Conservation (phyloP, 2,797 vertebrate genomes). For the Heteromormyrus szaboi region DNA sequence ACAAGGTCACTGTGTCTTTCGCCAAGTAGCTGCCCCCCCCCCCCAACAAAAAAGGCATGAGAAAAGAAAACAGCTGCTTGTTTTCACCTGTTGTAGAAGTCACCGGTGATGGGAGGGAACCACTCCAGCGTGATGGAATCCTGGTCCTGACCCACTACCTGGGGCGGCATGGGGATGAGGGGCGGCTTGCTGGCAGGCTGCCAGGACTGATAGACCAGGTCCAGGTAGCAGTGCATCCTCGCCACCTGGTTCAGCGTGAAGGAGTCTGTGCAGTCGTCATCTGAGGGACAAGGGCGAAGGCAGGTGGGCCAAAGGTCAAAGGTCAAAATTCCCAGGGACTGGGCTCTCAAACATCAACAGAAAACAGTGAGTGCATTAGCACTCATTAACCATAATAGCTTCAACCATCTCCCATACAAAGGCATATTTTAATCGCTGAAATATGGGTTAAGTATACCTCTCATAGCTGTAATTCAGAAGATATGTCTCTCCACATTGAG, state of each 20-base stretch:
- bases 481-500: not conserved
- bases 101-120: constrained; percentile 88
- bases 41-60: not conserved
- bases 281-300: constrained; percentile 51
- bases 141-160: constrained; percentile 75
- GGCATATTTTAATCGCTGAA: not conserved
- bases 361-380: not conserved
- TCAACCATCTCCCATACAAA: not conserved
- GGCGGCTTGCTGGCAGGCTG: constrained; percentile 77
- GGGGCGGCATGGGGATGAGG: constrained; percentile 81
- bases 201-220: constrained; percentile 92
- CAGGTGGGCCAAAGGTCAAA: not conserved
- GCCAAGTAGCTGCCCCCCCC: not conserved
- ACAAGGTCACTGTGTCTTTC: not conserved
- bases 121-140: constrained; percentile 80
- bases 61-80: constrained; percentile 21
- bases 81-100: constrained; percentile 95
- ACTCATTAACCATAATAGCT: not conserved
- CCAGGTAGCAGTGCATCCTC: constrained; percentile 97
- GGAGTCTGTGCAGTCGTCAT: constrained; percentile 91
- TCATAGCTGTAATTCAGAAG: not conserved
- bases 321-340: not conserved
- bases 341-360: not conserved
- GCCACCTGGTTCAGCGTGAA: constrained; percentile 97
- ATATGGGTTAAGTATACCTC: not conserved